phyloP scores from a whole-genome alignment of 2,113 vertebrate species.

The Myiozetetes cayanensis region DNA sequence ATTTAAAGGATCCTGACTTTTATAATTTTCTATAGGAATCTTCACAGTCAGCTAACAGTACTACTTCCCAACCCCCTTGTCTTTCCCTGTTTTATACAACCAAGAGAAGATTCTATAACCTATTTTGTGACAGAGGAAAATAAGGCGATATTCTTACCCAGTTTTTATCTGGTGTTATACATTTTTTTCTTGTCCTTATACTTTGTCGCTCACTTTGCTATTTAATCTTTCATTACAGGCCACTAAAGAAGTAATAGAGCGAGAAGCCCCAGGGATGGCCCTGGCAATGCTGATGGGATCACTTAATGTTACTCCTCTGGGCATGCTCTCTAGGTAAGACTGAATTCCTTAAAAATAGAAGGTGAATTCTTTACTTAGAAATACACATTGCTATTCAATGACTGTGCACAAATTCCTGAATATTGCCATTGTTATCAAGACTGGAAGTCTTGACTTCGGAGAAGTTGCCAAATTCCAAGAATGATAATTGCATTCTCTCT shows the following conservation, averaged over 20 bases:
- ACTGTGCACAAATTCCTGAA: background rate
- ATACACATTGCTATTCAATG: background rate
- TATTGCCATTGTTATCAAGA: background rate
- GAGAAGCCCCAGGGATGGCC: conserved; percentile 97
- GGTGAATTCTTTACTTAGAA: conserved; percentile 23
- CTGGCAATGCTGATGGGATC: conserved; percentile 99
- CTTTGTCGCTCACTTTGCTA: conserved; percentile 68
- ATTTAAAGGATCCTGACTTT: background rate
- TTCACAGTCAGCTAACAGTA: background rate
- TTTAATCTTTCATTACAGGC: conserved; percentile 85
- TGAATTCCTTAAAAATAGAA: conserved; percentile 19
- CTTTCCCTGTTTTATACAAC: background rate
- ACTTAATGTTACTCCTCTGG: conserved; percentile 96
- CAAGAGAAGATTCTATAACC: background rate
- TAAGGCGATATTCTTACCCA: background rate
- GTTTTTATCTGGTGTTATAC: conserved; percentile 41
- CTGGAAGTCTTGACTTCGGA: background rate
- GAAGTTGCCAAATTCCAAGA: background rate
- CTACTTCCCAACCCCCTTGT: background rate
- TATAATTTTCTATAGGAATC: background rate
- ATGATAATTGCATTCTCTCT: background rate
- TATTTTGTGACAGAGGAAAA: background rate
- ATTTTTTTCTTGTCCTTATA: background rate
- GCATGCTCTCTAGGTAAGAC: conserved; percentile 97
- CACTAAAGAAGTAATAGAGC: conserved; percentile 98